Conservation (phyloP, 2,113 vertebrate genomes). For the Lagopus leucura region DNA sequence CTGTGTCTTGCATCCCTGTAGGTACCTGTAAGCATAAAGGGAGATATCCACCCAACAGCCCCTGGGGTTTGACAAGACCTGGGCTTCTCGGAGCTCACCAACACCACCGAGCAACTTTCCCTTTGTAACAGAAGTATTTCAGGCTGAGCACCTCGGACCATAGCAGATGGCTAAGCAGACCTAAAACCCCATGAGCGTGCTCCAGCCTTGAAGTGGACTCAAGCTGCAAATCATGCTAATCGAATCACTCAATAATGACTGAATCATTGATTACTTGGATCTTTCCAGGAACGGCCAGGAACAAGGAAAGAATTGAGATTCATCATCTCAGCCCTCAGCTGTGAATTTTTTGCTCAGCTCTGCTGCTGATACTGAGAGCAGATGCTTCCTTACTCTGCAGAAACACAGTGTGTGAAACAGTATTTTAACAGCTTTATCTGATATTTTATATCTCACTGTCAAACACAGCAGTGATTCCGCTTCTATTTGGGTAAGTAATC, state of each 20-base stretch:
- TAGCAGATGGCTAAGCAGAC: not conserved
- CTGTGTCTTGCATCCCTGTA: not conserved
- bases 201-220: not conserved
- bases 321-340: constrained; percentile 31
- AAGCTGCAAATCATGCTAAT: not conserved
- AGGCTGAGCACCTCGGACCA: not conserved
- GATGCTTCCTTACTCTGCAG: constrained; percentile 65
- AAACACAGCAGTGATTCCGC: constrained; percentile 68
- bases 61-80: not conserved
- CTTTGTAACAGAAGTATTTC: not conserved
- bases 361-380: constrained; percentile 25
- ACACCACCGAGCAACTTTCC: not conserved
- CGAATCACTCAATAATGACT: not conserved
- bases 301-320: constrained; percentile 25
- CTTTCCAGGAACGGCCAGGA: constrained; percentile 46
- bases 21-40: not conserved
- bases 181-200: not conserved
- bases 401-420: constrained; percentile 24
- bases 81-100: not conserved
- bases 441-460: constrained; percentile 72
- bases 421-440: constrained; percentile 75
- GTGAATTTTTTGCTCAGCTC: constrained; percentile 58
- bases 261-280: not conserved
- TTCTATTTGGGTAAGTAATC: constrained; percentile 74
- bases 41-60: not conserved